Base-by-base conservation (phyloP, 1,140 invertebrate species). In the Sweltsa coloradensis region DNA sequence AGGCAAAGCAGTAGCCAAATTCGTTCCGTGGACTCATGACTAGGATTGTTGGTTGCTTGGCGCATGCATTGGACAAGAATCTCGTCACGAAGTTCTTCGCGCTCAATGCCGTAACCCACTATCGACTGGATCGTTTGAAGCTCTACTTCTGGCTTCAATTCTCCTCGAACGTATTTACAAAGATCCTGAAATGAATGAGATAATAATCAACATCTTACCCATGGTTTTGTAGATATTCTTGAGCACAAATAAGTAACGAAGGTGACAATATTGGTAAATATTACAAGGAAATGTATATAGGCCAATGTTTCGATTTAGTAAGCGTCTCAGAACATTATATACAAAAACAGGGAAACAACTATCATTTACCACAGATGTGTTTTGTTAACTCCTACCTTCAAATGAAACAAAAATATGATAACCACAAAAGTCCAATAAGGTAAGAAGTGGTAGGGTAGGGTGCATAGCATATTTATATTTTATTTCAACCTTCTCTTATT, bases 1-100 rank as follows among this genome's bases (percentile, higher is more conserved):
- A 96, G 68, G 60, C 89, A 93, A 22, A 97, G 68, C 0, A 97
- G 63, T 19, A 94, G 69, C 92, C 92, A 97, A 13, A 92, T 75
- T 39, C 84, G 71, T 57, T 88, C 85, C 1, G 81, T 73, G 66
- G 82, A 81, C 37, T 92, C 88, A 3, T 70, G 55, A 57, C 77
- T 76, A n/a, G 89, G 81, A 72, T 90, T 90, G 53, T 89, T 87
- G 4, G 85, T 89, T 26, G 83, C 72, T 67, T 87, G 83, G 56
- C 89, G 70, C 50, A 91, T 86, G 57, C 87, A 84, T 60, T 93
- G 89, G 4, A 93, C 83, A 48, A 87, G 76, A 51, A 93, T 85
- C 66, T 94, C 90, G 64, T 93, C 89, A 9, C 89, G 62, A 3
- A 94, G 59, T 60, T 93, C 89, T 60, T 93, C 89, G 18, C 89